phyloP scores from a whole-genome alignment of 2,888 invertebrate species.

The Lasioglossum marginatum region DNA sequence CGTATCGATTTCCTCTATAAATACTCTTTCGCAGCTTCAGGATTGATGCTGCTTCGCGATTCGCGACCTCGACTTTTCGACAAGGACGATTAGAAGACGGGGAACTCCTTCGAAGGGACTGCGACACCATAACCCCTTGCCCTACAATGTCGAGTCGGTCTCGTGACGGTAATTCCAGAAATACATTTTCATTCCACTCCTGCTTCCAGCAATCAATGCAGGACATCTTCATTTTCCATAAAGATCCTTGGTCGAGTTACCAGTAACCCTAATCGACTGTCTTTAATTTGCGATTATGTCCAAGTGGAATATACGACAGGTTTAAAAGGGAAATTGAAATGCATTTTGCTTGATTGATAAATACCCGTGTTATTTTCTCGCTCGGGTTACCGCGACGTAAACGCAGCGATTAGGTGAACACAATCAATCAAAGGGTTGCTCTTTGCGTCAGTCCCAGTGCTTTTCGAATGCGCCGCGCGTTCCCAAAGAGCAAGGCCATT shows the following conservation, averaged over 20 bases:
- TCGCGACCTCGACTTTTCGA: slow-evolving; percentile 14
- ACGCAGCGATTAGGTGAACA: neutral
- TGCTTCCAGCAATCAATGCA: too few relatives aligned
- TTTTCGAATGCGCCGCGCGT: neutral
- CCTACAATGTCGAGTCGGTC: neutral
- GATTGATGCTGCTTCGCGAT: slow-evolving; percentile 29
- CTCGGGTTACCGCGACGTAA: neutral
- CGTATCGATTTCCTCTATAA: slow-evolving; percentile 52
- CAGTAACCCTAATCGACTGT: too few relatives aligned
- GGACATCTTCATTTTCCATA: too few relatives aligned
- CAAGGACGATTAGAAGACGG: neutral
- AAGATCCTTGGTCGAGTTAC: too few relatives aligned
- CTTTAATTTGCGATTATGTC: neutral
- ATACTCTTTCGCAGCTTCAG: slow-evolving; percentile 31
- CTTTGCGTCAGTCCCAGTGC: neutral
- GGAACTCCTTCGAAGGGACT: neutral
- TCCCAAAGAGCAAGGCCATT: neutral
- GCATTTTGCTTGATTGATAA: neutral
- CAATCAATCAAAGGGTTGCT: neutral
- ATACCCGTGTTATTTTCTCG: neutral
- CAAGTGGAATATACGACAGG: neutral
- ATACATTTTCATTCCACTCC: too few relatives aligned
- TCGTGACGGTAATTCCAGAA: neutral
- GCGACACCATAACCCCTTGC: neutral
- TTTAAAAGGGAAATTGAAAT: neutral